Percentiles rank a stretch among this genome's conserved stretches.
These are phyloP conservation scores for Avahi laniger DNA, from an alignment of 2,797 vertebrate species.

Conservation along the genomic window DNA sequence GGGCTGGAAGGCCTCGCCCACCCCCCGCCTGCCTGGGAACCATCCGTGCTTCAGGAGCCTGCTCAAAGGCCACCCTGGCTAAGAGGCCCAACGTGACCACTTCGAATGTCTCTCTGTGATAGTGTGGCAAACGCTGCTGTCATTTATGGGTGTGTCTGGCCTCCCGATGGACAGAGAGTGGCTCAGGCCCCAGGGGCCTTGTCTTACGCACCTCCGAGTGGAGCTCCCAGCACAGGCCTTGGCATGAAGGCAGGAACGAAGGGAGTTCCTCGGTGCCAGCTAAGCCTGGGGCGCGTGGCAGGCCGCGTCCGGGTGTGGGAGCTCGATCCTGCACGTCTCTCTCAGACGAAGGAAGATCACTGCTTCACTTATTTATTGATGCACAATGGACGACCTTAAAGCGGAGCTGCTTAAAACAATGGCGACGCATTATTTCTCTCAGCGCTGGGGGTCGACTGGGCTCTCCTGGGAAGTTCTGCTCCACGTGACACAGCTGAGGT, in stretches of 20 bases:
- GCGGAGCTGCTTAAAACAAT: not conserved
- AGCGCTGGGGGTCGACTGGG: not conserved
- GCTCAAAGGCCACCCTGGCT: not conserved
- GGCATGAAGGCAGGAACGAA: not conserved
- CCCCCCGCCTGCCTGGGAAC: not conserved
- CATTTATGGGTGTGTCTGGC: not conserved
- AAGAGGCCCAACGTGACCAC: not conserved
- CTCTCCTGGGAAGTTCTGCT: not conserved
- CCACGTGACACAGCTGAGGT: not conserved
- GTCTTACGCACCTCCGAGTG: not conserved
- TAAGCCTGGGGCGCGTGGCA: not conserved
- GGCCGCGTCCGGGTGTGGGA: not conserved
- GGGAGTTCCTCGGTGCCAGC: not conserved
- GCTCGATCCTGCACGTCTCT: fast-evolving
- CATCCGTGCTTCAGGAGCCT: not conserved
- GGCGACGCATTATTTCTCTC: not conserved
- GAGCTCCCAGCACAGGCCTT: not conserved
- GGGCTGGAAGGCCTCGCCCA: not conserved
- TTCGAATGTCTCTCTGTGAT: not conserved
- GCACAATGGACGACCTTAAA: not conserved
- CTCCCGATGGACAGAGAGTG: not conserved
- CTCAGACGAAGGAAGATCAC: not conserved
- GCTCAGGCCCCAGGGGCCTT: not conserved
- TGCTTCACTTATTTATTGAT: not conserved
- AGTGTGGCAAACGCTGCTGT: too few species aligned